Conservation (phyloP, 1,140 invertebrate species). For the Sminthurinus signatus region DNA sequence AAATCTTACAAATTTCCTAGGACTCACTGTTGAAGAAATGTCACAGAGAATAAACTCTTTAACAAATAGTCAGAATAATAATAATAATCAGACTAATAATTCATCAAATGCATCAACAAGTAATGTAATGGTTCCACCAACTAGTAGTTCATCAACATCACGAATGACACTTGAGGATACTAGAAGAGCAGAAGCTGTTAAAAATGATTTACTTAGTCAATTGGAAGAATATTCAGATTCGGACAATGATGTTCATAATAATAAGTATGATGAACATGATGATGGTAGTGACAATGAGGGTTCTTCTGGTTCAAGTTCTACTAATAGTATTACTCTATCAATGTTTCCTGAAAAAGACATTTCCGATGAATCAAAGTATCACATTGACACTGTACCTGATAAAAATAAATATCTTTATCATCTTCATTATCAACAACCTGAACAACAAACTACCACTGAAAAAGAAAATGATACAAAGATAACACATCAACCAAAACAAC, state of each 20-base stretch:
- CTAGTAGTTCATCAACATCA: neutral
- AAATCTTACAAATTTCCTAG: conserved; percentile 7
- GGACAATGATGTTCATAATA: conserved; percentile 5
- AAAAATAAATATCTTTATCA: no score
- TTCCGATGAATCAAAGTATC: no score
- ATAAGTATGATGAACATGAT: no score
- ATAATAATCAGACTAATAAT: no score
- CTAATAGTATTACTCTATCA: conserved; percentile 20
- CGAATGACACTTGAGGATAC: no score
- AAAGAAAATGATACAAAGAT: no score
- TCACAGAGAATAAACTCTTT: conserved; percentile 7
- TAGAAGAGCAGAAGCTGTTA: no score
- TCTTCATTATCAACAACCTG: no score
- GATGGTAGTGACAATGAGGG: conserved; percentile 1
- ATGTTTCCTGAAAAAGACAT: neutral
- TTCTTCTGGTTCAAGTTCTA: conserved; percentile 14
- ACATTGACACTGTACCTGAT: no score
- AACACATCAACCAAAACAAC: no score
- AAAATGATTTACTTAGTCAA: conserved; percentile 13
- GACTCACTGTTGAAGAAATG: neutral
- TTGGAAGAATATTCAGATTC: conserved; percentile 17
- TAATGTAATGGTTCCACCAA: neutral
- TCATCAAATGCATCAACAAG: no score
- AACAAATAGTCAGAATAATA: neutral
- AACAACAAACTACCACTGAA: no score